Conservation (phyloP, 1,140 invertebrate genomes). For the Drosophila quadrilineata region DNA sequence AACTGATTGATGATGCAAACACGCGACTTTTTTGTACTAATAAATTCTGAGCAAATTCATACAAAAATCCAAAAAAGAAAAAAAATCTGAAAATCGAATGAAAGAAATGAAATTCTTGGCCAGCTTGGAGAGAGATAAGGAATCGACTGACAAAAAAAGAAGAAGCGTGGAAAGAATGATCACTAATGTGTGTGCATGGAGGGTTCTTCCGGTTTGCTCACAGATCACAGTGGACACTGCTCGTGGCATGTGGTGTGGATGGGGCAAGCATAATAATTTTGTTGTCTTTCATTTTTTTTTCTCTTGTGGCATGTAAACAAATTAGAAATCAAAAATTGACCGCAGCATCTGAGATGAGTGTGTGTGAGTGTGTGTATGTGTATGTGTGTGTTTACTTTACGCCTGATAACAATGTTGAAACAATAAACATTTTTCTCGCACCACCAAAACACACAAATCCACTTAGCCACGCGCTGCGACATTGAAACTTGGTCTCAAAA, state of each 20-base stretch:
- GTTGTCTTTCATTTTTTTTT: constrained; percentile 32
- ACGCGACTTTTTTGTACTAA: constrained; percentile 72
- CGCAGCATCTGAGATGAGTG: constrained; percentile 19
- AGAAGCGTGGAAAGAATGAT: constrained; percentile 41
- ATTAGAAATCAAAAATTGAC: constrained; percentile 79
- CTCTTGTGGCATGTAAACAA: constrained; percentile 71
- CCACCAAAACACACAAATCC: constrained; percentile 80
- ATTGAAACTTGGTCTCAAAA: too few species aligned
- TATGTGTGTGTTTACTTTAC: constrained; percentile 66
- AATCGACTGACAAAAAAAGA: constrained; percentile 3
- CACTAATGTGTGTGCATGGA: constrained; percentile 26
- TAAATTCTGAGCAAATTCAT: constrained; percentile 74
- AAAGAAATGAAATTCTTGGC: constrained; percentile 31
- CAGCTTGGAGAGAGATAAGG: constrained; percentile 44
- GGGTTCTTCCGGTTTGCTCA: constrained; percentile 63
- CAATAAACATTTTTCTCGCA: constrained; percentile 81
- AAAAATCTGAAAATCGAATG: constrained; percentile 34
- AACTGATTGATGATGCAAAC: constrained; percentile 74
- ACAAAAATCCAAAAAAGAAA: constrained; percentile 46
- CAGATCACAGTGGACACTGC: constrained; percentile 7
- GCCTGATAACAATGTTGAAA: constrained; percentile 81
- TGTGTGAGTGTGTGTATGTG: constrained; percentile 21
- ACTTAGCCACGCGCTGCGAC: constrained; percentile 66
- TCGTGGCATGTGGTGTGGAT: constrained; percentile 42
- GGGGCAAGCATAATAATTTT: constrained; percentile 60